These are phyloP conservation scores for Murina feae DNA, from an alignment of 2,113 vertebrate genomes.

Conservation along the genomic window DNA sequence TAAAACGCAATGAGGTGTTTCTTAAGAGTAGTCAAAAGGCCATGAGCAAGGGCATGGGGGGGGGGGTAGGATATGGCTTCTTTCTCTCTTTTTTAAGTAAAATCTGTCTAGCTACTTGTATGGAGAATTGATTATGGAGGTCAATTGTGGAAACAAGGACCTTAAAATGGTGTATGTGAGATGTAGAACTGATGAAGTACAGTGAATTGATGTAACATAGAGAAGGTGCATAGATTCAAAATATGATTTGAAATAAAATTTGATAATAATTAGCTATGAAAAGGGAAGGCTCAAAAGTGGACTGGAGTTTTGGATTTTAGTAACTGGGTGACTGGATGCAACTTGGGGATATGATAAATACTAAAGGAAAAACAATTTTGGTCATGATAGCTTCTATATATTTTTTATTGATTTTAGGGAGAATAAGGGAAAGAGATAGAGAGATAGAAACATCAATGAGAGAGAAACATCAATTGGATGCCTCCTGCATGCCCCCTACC, in stretches of 20 bases:
- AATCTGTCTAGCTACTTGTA: not conserved
- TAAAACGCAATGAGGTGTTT: not conserved
- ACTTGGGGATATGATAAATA: not conserved
- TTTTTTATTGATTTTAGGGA: too few species aligned
- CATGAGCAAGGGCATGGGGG: not conserved
- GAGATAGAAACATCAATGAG: too few species aligned
- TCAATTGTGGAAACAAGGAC: not conserved
- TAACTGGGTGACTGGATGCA: not conserved
- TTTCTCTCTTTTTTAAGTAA: not conserved
- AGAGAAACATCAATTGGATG: too few species aligned
- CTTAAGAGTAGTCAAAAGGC: not conserved
- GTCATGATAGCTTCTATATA: not conserved
- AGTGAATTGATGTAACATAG: not conserved
- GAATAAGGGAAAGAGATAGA: too few species aligned
- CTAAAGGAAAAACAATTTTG: not conserved
- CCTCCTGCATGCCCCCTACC: too few species aligned
- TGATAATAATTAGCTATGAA: not conserved
- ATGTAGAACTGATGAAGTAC: not conserved
- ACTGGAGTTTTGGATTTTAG: not conserved
- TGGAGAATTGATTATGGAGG: not conserved
- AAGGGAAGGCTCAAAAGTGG: not conserved
- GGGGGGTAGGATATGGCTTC: fast-evolving
- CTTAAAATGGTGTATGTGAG: not conserved
- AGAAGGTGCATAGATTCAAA: not conserved
- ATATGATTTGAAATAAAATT: not conserved